Percentiles rank a stretch among this genome's conserved stretches.
Conservation (phyloP, 2,113 vertebrate species). For the Pelobates fuscus region DNA sequence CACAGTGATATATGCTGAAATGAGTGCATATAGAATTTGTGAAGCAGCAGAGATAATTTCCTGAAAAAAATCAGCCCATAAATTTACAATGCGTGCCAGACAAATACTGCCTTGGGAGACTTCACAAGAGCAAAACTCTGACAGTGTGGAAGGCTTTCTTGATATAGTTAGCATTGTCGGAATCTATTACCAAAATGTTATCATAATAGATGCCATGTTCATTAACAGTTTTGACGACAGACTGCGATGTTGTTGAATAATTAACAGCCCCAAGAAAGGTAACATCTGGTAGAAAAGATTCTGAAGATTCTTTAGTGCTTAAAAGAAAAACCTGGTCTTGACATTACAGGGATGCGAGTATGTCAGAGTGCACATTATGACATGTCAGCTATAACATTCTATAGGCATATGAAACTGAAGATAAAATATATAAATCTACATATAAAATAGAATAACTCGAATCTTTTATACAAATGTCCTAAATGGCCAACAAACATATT, state of each 20-base stretch:
- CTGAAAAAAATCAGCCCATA: slow-evolving; percentile 47
- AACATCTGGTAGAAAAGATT: slow-evolving; percentile 41
- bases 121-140: slow-evolving; percentile 42
- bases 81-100: slow-evolving; percentile 47
- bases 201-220: slow-evolving; percentile 50
- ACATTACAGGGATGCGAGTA: neutral
- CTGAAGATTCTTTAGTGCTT: slow-evolving; percentile 18
- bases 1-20: slow-evolving; percentile 25
- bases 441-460: too few species aligned
- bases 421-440: too few species aligned
- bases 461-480: too few species aligned
- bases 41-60: slow-evolving; percentile 36
- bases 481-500: too few species aligned
- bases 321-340: slow-evolving; percentile 16
- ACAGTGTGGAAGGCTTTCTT: slow-evolving; percentile 43
- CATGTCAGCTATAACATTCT: neutral
- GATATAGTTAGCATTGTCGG: slow-evolving; percentile 46
- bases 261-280: slow-evolving; percentile 41
- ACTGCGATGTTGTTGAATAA: slow-evolving; percentile 42
- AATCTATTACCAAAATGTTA: slow-evolving; percentile 51
- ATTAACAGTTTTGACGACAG: slow-evolving; percentile 46
- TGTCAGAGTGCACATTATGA: too few species aligned
- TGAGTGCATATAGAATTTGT: slow-evolving; percentile 24
- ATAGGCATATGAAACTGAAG: too few species aligned
- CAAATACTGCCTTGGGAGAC: slow-evolving; percentile 48